Conservation (phyloP, 2,888 invertebrate species). For the Drosophila basisetae region DNA sequence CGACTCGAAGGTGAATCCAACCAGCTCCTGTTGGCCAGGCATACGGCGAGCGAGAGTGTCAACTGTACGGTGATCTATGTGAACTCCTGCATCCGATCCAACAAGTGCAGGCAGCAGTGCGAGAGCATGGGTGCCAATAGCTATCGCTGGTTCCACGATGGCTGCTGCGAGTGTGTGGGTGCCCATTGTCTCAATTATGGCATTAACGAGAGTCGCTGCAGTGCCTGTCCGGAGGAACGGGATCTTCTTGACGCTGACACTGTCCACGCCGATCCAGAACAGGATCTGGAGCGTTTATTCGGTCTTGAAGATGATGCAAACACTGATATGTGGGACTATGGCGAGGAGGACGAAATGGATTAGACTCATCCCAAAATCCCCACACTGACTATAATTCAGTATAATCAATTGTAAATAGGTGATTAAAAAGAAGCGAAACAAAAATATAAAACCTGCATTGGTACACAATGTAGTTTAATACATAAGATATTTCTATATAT, state of each 20-base stretch:
- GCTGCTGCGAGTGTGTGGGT: slow-evolving; percentile 96
- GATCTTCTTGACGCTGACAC: slow-evolving; percentile 84
- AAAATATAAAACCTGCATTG: background rate
- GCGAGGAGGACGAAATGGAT: slow-evolving; percentile 84
- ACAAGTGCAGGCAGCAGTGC: slow-evolving; percentile 82
- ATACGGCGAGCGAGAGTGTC: slow-evolving; percentile 39
- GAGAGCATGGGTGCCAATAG: slow-evolving; percentile 84
- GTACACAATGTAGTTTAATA: background rate
- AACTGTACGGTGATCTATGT: slow-evolving; percentile 84
- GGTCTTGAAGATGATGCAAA: slow-evolving; percentile 71
- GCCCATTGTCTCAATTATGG: slow-evolving; percentile 94
- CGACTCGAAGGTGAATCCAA: slow-evolving; percentile 40
- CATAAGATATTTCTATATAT: background rate
- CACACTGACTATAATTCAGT: slow-evolving; percentile 18
- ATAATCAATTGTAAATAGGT: slow-evolving; percentile 16
- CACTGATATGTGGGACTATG: slow-evolving; percentile 88
- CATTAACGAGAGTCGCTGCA: slow-evolving; percentile 92
- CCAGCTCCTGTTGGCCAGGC: slow-evolving; percentile 6
- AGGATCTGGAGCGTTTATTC: slow-evolving; percentile 83
- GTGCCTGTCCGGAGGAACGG: slow-evolving; percentile 87
- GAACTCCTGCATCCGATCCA: slow-evolving; percentile 78
- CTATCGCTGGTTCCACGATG: slow-evolving; percentile 97
- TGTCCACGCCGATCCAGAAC: slow-evolving; percentile 46
- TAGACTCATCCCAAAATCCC: slow-evolving; percentile 7
- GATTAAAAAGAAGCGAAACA: background rate